Evolutionary conservation across 2,888 invertebrate genomes (phyloP).

Genomic region (Thalpophila matura): DNA sequence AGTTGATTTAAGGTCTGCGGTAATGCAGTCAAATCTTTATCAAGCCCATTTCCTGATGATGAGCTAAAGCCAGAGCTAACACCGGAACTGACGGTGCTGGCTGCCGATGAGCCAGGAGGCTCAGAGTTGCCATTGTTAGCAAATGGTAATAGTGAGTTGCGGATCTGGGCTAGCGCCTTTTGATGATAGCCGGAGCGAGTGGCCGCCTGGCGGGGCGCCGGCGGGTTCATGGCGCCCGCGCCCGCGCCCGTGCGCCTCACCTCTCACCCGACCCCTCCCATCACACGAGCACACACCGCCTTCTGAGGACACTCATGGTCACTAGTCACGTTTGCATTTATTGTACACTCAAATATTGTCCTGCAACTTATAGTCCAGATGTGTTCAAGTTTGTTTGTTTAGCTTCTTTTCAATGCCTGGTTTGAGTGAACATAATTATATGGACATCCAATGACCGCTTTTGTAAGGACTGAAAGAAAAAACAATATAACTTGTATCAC

Average conservation of each 20-base stretch:
- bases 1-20: slow-evolving; percentile 93
- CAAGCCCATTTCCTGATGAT: slow-evolving; percentile 89
- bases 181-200: slow-evolving; percentile 96
- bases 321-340: slow-evolving; percentile 72
- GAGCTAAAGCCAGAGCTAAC: slow-evolving; percentile 92
- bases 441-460: slow-evolving; percentile 39
- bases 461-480: slow-evolving; percentile 54
- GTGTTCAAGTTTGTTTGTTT: slow-evolving; percentile 51
- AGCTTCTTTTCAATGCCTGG: slow-evolving; percentile 53
- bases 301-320: slow-evolving; percentile 74
- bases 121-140: slow-evolving; percentile 92
- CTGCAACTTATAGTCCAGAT: slow-evolving; percentile 46
- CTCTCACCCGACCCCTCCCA: slow-evolving; percentile 90
- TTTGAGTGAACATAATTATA: slow-evolving; percentile 52
- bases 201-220: slow-evolving; percentile 92
- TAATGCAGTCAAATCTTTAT: slow-evolving; percentile 92
- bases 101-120: slow-evolving; percentile 93
- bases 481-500: slow-evolving; percentile 20
- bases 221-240: slow-evolving; percentile 92
- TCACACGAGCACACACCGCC: slow-evolving; percentile 82
- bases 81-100: slow-evolving; percentile 93
- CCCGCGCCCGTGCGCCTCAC: slow-evolving; percentile 90
- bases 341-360: slow-evolving; percentile 66
- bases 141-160: slow-evolving; percentile 95
- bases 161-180: slow-evolving; percentile 96